phyloP scores from a whole-genome alignment of 2,113 vertebrate species.

The Brachypteracias leptosomus region DNA sequence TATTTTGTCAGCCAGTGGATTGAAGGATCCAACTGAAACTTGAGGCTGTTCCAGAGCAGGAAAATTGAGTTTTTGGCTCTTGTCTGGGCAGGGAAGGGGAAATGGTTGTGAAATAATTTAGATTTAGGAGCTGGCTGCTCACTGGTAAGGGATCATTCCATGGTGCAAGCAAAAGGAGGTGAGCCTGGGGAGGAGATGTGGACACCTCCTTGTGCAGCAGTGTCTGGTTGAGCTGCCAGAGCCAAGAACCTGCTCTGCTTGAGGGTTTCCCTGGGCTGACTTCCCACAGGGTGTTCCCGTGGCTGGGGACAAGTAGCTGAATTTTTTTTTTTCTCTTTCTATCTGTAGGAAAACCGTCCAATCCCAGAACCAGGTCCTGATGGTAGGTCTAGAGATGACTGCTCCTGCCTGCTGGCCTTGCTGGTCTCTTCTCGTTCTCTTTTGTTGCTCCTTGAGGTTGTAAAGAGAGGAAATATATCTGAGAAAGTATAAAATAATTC shows the following conservation, averaged over 20 bases:
- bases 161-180: not conserved
- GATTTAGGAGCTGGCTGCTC: not conserved
- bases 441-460: not conserved
- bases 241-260: not conserved
- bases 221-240: not conserved
- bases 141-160: not conserved
- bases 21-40: not conserved
- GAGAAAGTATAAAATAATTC: not conserved
- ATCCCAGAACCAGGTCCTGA: constrained; percentile 76
- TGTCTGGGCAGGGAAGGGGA: not conserved
- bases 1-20: not conserved
- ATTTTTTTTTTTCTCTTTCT: not conserved
- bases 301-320: not conserved
- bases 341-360: constrained; percentile 75
- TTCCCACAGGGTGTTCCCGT: not conserved
- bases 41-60: not conserved
- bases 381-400: constrained; percentile 66
- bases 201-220: fast-evolving
- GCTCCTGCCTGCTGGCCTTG: not conserved
- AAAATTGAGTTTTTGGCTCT: not conserved
- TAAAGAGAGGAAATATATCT: not conserved
- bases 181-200: not conserved
- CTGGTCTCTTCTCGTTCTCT: not conserved
- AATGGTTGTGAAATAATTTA: not conserved
- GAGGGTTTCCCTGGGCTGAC: not conserved